Percentiles rank a stretch among this genome's conserved stretches.
These are phyloP conservation scores for Gadopsis bispinosus DNA, from an alignment of 2,797 vertebrate genomes.

Conservation along the genomic window DNA sequence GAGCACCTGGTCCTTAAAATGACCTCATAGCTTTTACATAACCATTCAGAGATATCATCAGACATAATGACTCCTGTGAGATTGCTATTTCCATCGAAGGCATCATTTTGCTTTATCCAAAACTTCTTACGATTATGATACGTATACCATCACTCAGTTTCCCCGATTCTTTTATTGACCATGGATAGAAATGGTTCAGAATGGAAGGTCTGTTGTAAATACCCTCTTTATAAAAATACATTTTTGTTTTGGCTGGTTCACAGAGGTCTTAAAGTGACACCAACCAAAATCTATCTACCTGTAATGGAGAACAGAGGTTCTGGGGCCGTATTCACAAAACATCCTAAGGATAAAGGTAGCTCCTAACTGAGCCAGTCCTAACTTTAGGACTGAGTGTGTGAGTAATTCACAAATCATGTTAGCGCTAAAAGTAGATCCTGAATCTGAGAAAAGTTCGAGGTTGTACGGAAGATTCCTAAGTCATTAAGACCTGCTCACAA, in stretches of 20 bases:
- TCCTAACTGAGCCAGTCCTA: not conserved
- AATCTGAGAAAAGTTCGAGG: not conserved
- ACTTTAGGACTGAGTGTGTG: not conserved
- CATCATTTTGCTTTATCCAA: conserved; percentile 60
- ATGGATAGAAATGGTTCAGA: conserved; percentile 12
- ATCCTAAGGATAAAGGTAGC: too few relatives aligned
- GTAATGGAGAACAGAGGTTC: conserved; percentile 7
- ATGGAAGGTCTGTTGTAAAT: conserved; percentile 31
- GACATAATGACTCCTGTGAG: conserved; percentile 58
- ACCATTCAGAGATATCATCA: conserved; percentile 63
- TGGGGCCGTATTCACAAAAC: not conserved
- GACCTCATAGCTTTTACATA: conserved; percentile 71
- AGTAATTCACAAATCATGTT: conserved; percentile 3
- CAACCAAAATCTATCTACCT: not conserved
- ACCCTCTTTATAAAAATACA: conserved; percentile 13
- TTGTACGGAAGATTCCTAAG: not conserved
- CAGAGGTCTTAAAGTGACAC: conserved; percentile 7
- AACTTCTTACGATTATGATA: conserved; percentile 37
- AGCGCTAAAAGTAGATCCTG: not conserved
- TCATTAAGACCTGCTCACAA: not conserved
- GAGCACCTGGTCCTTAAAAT: conserved; percentile 60
- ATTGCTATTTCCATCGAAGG: conserved; percentile 59
- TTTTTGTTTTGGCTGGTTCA: conserved; percentile 25
- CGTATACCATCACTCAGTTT: conserved; percentile 15
- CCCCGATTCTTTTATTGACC: conserved; percentile 32